Conservation (phyloP, 2,113 vertebrate species). For the Tupaia chinensis region DNA sequence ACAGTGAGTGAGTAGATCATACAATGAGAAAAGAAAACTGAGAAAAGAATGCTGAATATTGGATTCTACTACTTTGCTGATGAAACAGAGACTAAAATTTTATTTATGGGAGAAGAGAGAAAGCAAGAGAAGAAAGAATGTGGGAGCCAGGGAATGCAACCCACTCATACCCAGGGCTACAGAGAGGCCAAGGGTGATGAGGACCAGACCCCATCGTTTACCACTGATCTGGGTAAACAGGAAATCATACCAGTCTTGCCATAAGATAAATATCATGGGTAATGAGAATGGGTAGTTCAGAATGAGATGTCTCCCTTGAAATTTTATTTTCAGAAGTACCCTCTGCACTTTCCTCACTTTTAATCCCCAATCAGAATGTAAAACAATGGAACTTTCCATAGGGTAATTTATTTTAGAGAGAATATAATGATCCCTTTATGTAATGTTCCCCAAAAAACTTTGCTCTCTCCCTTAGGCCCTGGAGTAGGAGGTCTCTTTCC, state of each 20-base stretch:
- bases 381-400: neutral
- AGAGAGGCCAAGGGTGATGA: neutral
- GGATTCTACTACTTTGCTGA: neutral
- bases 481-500: neutral
- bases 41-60: neutral
- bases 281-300: neutral
- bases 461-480: neutral
- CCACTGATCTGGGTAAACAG: neutral
- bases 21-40: neutral
- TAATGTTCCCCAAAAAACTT: neutral
- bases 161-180: neutral
- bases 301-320: neutral
- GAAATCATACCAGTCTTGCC: neutral
- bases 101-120: neutral
- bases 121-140: neutral
- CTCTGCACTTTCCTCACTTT: neutral
- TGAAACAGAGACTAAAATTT: neutral
- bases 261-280: neutral
- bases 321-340: neutral
- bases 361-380: neutral
- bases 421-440: neutral
- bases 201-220: neutral
- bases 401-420: conserved; percentile 8
- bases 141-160: neutral
- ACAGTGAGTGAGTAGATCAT: neutral